Base-by-base conservation (phyloP, 2,888 invertebrate genomes). In the Rhamphomyia laevipes region DNA sequence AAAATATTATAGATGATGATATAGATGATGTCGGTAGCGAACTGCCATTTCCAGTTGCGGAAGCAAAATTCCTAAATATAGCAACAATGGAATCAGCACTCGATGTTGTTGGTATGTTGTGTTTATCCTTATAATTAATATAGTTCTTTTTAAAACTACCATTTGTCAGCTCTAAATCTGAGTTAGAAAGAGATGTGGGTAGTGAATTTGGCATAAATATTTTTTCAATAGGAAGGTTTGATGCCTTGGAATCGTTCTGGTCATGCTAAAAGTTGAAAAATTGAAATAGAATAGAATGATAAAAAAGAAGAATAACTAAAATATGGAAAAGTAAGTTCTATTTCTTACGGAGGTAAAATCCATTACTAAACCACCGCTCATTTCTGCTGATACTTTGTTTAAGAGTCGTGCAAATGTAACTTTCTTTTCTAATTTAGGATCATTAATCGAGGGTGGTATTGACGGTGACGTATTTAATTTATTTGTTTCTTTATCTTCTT, bases 21-120 rank as follows among this genome's bases (percentile, higher is more conserved):
- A 80, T 73, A 4, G 82, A 81, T 23, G 81, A 73, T 73, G 50
- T 45, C 41, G 50, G 76, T 74, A 40, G 13, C 17, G 44, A 46
- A 10, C 49, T 38, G 37, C 27, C 43, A 9, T 77, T 77, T 4
- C 78, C 77, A 50, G 76, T 77, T 45, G 79, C 77, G 17, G 82
- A 80, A 16, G 83, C 80, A 63, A 84, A 83, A 62, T 82, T 84
- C 48, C 82, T 73, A 63, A 86, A 84, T 82, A 86, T 85, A 11
- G 85, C 84, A 53, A 86, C 68, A 55, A 86, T 82, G 2, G 86
- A 86, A 67, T 87, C 86, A 11, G 86, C 86, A 61, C 84, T 84
- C 27, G 84, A 79, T 45, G 83, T 82, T 66, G 84, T 84, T 55
- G 79, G 70, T 46, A 68, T 64, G 18, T 66, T 58, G 17, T 62